A percentile compares a stretch with the other conserved stretches of the same genome.
Conservation (phyloP, 2,797 vertebrate genomes). For the Lithobates sylvaticus region DNA sequence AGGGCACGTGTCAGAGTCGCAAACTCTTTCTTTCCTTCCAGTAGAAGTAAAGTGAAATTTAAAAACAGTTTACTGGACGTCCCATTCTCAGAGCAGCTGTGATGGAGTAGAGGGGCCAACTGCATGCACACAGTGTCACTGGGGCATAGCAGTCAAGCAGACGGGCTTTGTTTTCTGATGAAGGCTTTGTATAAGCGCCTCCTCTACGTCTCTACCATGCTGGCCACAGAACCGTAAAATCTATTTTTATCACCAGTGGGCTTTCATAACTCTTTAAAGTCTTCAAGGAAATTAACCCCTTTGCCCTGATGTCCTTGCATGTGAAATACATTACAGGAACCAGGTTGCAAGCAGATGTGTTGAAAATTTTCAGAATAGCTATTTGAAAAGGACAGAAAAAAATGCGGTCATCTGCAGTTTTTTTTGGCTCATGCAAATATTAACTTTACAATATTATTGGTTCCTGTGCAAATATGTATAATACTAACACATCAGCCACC, state of each 20-base stretch:
- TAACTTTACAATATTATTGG: neutral
- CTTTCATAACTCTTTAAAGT: conserved; percentile 82
- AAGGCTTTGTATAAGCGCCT: conserved; percentile 43
- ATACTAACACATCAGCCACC: no score
- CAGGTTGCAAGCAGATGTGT: conserved; percentile 60
- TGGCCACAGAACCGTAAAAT: conserved; percentile 66
- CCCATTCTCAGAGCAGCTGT: conserved; percentile 39
- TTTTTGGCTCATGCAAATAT: neutral
- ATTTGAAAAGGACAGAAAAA: conserved; percentile 16
- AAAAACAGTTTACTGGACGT: conserved; percentile 19
- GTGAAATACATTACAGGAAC: conserved; percentile 49
- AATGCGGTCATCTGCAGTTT: conserved; percentile 1
- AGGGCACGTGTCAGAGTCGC: neutral
- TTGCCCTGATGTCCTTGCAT: conserved; percentile 49
- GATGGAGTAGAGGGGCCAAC: conserved; percentile 36
- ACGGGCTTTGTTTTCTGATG: conserved; percentile 42
- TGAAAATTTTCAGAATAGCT: conserved; percentile 33
- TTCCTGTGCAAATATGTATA: no score
- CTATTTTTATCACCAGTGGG: conserved; percentile 67
- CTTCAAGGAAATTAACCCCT: conserved; percentile 62
- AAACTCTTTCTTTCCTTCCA: neutral
- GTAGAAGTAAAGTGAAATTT: conserved; percentile 29
- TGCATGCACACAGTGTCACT: neutral
- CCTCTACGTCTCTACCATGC: conserved; percentile 58
- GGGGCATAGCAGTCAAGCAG: conserved; percentile 27